Percentiles rank a stretch among this genome's conserved stretches.
Evolutionary conservation across 2,888 invertebrate species (phyloP).

Genomic region (Automeris io): DNA sequence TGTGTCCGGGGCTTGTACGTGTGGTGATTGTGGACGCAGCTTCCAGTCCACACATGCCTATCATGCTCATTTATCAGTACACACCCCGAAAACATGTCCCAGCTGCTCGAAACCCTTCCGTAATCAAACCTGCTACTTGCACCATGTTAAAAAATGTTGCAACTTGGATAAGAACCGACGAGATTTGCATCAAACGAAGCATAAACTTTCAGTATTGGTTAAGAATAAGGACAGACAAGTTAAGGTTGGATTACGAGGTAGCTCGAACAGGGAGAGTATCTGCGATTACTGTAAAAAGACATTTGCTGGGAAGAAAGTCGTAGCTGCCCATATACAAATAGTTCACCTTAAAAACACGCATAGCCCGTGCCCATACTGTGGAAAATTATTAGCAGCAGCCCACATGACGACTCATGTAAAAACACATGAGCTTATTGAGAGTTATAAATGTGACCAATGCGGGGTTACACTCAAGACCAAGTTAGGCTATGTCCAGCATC

Average conservation of each 20-base stretch:
- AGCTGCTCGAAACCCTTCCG: conserved; percentile 48
- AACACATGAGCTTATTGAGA: conserved; percentile 30
- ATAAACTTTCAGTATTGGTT: conserved; percentile 36
- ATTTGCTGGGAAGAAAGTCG: conserved; percentile 52
- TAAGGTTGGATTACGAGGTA: conserved; percentile 49
- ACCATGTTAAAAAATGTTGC: conserved; percentile 53
- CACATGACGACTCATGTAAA: conserved; percentile 58
- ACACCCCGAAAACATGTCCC: conserved; percentile 44
- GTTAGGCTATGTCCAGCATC: conserved; percentile 51
- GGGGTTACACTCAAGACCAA: conserved; percentile 43
- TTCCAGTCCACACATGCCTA: conserved; percentile 42
- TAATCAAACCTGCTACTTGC: conserved; percentile 50
- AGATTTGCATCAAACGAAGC: conserved; percentile 29
- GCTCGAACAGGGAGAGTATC: conserved; percentile 41
- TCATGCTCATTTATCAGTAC: conserved; percentile 46
- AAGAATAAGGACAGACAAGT: conserved; percentile 37
- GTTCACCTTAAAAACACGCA: conserved; percentile 60
- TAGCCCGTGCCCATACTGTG: conserved; percentile 51
- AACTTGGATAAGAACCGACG: conserved; percentile 33
- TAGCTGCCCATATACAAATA: conserved; percentile 59
- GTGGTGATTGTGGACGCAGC: conserved; percentile 54
- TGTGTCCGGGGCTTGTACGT: conserved; percentile 34
- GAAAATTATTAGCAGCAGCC: conserved; percentile 51
- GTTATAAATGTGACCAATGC: conserved; percentile 46
- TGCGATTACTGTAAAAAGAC: conserved; percentile 61